phyloP scores from a whole-genome alignment of 2,113 vertebrate species.

The Petrocephalus microphthalmus region DNA sequence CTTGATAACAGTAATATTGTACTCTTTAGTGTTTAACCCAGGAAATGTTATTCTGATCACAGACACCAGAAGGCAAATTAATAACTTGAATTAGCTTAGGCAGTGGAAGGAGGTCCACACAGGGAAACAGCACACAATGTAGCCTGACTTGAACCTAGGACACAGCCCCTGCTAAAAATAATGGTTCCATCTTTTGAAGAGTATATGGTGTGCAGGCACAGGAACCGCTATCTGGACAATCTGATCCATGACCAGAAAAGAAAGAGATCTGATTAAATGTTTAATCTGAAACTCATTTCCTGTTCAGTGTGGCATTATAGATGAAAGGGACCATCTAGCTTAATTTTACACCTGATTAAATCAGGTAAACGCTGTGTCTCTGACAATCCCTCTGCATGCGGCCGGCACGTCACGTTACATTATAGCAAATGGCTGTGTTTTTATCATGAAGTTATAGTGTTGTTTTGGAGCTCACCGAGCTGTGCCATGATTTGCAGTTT shows the following conservation, averaged over 20 bases:
- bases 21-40: background rate
- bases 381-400: background rate
- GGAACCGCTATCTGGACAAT: background rate
- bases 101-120: background rate
- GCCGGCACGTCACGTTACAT: background rate
- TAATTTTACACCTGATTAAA: background rate
- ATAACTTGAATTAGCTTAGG: background rate
- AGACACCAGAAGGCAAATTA: background rate
- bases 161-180: background rate
- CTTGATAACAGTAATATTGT: background rate
- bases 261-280: background rate
- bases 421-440: background rate
- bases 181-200: background rate
- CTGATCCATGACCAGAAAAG: background rate
- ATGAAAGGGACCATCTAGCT: background rate
- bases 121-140: background rate
- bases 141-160: background rate
- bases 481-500: background rate
- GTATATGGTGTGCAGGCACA: background rate
- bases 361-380: background rate
- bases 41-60: background rate
- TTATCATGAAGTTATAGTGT: too few species aligned
- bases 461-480: too few species aligned
- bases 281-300: background rate
- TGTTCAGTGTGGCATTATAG: background rate